Evolutionary conservation across 2,113 vertebrate genomes (phyloP).

Genomic region (Callopanchax toddi): DNA sequence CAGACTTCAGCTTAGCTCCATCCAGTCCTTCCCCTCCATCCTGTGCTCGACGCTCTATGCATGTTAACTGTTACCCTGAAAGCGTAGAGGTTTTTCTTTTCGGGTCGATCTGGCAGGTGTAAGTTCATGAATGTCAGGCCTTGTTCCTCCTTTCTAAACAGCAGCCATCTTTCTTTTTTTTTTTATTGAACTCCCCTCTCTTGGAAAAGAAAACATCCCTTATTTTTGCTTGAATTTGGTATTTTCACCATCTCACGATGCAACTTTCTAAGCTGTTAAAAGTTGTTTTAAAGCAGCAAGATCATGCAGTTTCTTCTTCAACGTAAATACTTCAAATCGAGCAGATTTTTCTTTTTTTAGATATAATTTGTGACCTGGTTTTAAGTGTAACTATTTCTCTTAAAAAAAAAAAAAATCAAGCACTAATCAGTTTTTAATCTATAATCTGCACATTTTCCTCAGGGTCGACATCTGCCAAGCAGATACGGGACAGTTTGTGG

Average conservation of each 20-base stretch:
- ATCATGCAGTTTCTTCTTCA: too few relatives aligned
- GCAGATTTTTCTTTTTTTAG: conserved; percentile 34
- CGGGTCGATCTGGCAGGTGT: conserved; percentile 75
- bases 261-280: too few relatives aligned
- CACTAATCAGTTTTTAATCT: conserved; percentile 56
- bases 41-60: conserved; percentile 47
- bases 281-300: too few relatives aligned
- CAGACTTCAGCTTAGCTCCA: background rate
- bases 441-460: conserved; percentile 77
- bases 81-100: conserved; percentile 35
- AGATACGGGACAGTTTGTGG: conserved; percentile 64
- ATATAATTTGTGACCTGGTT: conserved; percentile 39
- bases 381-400: conserved; percentile 38
- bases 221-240: too few relatives aligned
- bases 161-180: conserved; percentile 51
- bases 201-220: conserved; percentile 68
- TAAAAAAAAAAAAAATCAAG: conserved; percentile 36
- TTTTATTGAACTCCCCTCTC: conserved; percentile 63
- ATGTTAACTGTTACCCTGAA: conserved; percentile 67
- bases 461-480: conserved; percentile 71
- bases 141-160: conserved; percentile 69
- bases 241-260: too few relatives aligned
- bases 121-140: conserved; percentile 76
- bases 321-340: conserved; percentile 10
- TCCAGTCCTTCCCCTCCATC: background rate